Conservation (phyloP, 2,113 vertebrate species). For the Cephalopholis sonnerati region DNA sequence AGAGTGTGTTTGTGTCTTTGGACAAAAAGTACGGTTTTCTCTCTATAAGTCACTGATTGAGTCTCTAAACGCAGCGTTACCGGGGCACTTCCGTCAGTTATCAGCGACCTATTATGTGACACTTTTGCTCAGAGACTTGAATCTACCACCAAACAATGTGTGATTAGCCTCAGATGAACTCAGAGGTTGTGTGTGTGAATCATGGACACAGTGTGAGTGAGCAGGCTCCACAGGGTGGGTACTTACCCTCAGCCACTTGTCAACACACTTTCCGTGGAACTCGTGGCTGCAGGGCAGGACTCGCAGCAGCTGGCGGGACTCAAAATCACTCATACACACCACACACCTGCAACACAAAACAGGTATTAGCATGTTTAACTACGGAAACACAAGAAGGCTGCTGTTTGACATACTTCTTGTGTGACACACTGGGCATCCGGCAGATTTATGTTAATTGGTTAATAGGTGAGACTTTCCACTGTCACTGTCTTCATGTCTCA, state of each 20-base stretch:
- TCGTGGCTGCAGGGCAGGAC: constrained; percentile 99
- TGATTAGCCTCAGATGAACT: neutral
- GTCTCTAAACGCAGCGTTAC: neutral
- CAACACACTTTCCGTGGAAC: constrained; percentile 99
- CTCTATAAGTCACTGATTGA: neutral
- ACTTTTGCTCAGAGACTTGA: neutral
- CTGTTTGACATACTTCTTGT: constrained; percentile 1
- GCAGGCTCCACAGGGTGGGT: neutral
- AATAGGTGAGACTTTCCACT: no score
- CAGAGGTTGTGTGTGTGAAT: neutral
- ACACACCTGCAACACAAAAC: constrained; percentile 90
- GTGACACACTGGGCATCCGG: neutral
- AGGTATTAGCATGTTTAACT: neutral
- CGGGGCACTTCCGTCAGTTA: neutral
- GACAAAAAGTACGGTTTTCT: neutral
- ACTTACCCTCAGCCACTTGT: constrained; percentile 99
- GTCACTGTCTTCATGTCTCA: no score
- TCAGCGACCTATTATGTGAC: neutral
- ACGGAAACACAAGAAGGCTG: neutral
- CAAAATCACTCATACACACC: constrained; percentile 99
- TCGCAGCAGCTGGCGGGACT: constrained; percentile 98
- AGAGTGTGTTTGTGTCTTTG: neutral
- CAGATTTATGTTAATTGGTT: no score
- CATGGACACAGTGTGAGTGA: neutral
- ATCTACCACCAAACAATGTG: neutral